phyloP scores from a whole-genome alignment of 2,113 vertebrate species.

The Rhabdomys dilectus region DNA sequence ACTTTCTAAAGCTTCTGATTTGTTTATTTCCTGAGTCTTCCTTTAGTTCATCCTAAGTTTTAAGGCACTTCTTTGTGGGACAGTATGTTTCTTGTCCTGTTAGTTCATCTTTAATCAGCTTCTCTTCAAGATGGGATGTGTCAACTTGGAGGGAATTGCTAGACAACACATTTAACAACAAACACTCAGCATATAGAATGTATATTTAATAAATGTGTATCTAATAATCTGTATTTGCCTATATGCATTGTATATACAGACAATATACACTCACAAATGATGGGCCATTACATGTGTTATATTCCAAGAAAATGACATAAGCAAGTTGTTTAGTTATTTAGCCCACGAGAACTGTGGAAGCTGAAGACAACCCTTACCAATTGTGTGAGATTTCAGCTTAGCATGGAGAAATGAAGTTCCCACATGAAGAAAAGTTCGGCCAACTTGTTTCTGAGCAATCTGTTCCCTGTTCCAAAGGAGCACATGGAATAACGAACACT shows the following conservation, averaged over 20 bases:
- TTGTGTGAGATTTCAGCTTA: accelerated
- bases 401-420: background rate
- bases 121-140: background rate
- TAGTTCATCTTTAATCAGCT: background rate
- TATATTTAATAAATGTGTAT: background rate
- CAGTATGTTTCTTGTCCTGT: background rate
- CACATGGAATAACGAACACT: background rate
- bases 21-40: background rate
- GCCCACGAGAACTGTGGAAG: background rate
- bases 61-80: background rate
- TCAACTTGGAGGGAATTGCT: background rate
- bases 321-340: background rate
- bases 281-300: no score
- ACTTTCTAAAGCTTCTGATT: background rate
- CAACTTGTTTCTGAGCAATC: background rate
- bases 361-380: background rate
- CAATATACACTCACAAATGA: background rate
- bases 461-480: background rate
- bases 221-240: background rate
- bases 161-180: background rate
- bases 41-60: background rate
- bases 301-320: background rate
- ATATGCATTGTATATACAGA: background rate
- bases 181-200: background rate
- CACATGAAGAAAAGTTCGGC: background rate